Evolutionary conservation across 2,797 vertebrate species (phyloP), one percentile per base, ranked within the genome.

Genomic region (Acanthurus leucopareius): DNA sequence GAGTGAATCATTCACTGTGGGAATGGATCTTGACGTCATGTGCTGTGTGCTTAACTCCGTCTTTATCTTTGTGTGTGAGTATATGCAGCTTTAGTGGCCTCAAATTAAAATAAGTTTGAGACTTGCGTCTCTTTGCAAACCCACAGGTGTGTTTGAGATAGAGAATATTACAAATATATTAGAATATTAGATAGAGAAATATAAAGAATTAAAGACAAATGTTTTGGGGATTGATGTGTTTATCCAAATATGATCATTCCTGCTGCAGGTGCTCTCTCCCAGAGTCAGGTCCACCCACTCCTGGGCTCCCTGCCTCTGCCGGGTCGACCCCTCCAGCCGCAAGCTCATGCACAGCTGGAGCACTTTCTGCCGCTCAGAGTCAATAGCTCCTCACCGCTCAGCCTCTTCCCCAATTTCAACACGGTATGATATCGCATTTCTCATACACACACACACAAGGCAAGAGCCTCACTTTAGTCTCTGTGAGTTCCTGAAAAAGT

Each of bases 321-420:
- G 0, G 91, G 96, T 84, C 95, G 97, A 57, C 93, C 96, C 77
- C 95, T 98, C 13, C 97, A 97, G 69, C 90, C 96, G 0, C 93
- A 82, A 49, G 40, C 77, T 59, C 89, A 79, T 9, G 63, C 85
- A 54, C 95, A 96, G 64, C 90, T 99, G 95, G 97, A 98, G 93
- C 97, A 97, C 89, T 97, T 99, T 87, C 94, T 98, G 89, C 96
- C 97, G 66, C 96, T 99, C 89, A 96, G 97, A 90, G 95, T 98
- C 94, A 98, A 96, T 88, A 94, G 96, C 80, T 94, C 97, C 3
- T 93, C 97, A 2, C 97, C 97, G 0, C 96, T 99, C 94, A 97
- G 94, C 94, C 96, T 99, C 83, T 99, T 99, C 84, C 97, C 97
- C 84, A 98, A 97, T 93, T 99, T 99, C 94, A 99, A 96, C 93